phyloP scores from a whole-genome alignment of 2,888 invertebrate species.

The Plagiodera versicolora region DNA sequence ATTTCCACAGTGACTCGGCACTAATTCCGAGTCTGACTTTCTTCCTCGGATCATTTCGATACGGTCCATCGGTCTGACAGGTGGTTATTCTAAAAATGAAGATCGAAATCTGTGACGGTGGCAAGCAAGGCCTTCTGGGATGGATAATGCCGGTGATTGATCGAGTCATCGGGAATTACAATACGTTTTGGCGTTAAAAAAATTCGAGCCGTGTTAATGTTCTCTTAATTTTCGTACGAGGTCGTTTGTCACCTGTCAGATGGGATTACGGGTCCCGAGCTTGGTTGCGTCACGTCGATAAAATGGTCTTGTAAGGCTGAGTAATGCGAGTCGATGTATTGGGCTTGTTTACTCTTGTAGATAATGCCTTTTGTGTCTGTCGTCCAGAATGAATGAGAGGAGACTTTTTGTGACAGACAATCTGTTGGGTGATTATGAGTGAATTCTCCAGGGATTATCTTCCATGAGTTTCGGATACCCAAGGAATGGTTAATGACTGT shows the following conservation, averaged over 20 bases:
- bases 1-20: not conserved
- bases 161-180: slow-evolving; percentile 26
- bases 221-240: slow-evolving; percentile 22
- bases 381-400: not conserved
- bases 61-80: slow-evolving; percentile 5
- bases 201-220: slow-evolving; percentile 25
- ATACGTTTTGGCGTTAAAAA: slow-evolving; percentile 17
- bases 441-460: not conserved
- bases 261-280: slow-evolving; percentile 12
- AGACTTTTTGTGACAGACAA: not conserved
- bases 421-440: not conserved
- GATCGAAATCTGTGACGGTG: slow-evolving; percentile 19
- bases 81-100: slow-evolving; percentile 23
- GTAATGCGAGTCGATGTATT: not conserved
- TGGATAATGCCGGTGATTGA: slow-evolving; percentile 24
- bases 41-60: slow-evolving; percentile 2
- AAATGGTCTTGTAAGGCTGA: not conserved
- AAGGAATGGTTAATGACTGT: not conserved
- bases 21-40: not conserved
- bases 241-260: slow-evolving; percentile 24
- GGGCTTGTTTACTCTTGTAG: slow-evolving; percentile 1
- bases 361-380: not conserved
- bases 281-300: not conserved
- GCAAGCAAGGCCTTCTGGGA: slow-evolving; percentile 24
- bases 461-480: not conserved